Conservation (phyloP, 2,797 vertebrate species). For the Urocyon cinereoargenteus region DNA sequence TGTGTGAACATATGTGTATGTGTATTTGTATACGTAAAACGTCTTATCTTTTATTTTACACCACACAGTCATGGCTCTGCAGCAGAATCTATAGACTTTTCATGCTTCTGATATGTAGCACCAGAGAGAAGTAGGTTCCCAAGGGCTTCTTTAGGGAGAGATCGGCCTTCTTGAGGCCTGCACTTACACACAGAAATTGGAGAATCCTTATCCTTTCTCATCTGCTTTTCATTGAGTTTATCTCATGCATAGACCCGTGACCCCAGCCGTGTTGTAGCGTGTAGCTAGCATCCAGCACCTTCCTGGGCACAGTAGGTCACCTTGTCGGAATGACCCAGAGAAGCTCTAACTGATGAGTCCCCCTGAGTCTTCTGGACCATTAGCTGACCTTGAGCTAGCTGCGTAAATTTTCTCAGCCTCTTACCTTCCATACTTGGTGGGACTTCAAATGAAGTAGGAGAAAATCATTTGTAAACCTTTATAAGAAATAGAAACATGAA, state of each 20-base stretch:
- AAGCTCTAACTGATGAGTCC: not conserved
- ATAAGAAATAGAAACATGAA: slow-evolving; percentile 24
- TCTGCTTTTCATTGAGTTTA: not conserved
- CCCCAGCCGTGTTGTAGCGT: fast-evolving
- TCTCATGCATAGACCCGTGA: not conserved
- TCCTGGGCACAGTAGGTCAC: not conserved
- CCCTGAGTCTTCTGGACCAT: not conserved
- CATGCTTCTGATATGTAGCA: not conserved
- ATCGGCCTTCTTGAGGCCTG: not conserved
- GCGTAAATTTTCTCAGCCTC: not conserved
- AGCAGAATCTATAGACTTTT: not conserved
- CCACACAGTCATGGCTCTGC: not conserved
- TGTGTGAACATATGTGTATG: not conserved
- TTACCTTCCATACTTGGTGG: not conserved
- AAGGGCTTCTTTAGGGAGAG: not conserved
- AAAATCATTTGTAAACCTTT: slow-evolving; percentile 5
- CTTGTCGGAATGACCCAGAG: not conserved
- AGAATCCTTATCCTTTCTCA: not conserved
- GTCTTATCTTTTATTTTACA: not conserved
- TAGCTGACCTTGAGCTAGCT: not conserved
- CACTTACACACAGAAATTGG: not conserved
- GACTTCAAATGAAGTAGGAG: not conserved
- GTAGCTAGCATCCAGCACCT: not conserved
- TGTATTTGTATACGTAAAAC: not conserved
- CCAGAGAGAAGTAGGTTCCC: not conserved